A percentile compares a stretch with the other conserved stretches of the same genome.
These are phyloP conservation scores for Parazoanthus darwini DNA, from an alignment of 92 coral and sea anemone genomes.

Conservation along the genomic window DNA sequence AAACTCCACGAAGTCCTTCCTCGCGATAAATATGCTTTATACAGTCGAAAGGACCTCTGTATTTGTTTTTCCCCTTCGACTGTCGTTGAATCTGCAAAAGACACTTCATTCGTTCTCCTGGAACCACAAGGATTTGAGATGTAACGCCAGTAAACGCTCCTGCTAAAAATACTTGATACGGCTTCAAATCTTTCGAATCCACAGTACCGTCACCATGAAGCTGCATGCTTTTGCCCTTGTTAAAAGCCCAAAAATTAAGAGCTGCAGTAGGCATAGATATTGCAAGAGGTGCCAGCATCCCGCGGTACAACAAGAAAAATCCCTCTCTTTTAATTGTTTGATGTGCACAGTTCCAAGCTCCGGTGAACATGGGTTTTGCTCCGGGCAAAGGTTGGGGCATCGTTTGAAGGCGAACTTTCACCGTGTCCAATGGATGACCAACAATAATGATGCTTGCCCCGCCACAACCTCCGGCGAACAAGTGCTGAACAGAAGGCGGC, in stretches of 20 bases:
- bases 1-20: conserved; percentile 73
- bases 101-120: conserved; percentile 83
- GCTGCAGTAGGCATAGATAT: conserved; percentile 78
- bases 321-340: conserved; percentile 80
- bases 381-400: conserved; percentile 58
- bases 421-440: conserved; percentile 91
- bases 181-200: conserved; percentile 54
- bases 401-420: conserved; percentile 92
- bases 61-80: conserved; percentile 53
- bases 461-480: conserved; percentile 90
- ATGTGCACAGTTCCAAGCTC: conserved; percentile 73
- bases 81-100: conserved; percentile 85
- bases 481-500: conserved; percentile 71
- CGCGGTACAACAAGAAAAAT: conserved; percentile 72
- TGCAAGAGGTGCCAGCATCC: conserved; percentile 85
- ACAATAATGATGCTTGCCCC: conserved; percentile 75
- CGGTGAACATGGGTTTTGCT: conserved; percentile 57
- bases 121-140: conserved; percentile 60
- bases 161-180: conserved; percentile 68
- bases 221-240: conserved; percentile 77
- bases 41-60: conserved; percentile 71
- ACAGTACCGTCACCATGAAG: conserved; percentile 48
- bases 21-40: conserved; percentile 56
- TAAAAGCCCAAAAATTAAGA: conserved; percentile 71
- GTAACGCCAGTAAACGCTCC: conserved; percentile 75